A percentile compares a stretch with the other conserved stretches of the same genome.
Evolutionary conservation across 1,140 invertebrate genomes (phyloP).

Genomic region (Amyelois transitella): DNA sequence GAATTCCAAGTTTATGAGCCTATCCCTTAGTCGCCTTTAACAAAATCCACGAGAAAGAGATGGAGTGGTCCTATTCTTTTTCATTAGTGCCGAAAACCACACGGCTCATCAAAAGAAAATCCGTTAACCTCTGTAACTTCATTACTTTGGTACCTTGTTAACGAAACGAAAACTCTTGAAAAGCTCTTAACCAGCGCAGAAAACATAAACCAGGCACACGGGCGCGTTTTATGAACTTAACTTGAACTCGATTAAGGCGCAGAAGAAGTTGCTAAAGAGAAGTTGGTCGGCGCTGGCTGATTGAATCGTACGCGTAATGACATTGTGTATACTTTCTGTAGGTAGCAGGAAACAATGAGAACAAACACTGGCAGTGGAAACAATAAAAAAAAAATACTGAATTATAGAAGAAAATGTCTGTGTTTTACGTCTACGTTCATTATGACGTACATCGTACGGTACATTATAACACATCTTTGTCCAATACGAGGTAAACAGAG

Average conservation of each 20-base stretch:
- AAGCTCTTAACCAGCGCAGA: conserved; percentile 47
- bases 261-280: conserved; percentile 38
- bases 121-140: neutral
- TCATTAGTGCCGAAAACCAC: no score
- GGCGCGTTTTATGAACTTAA: conserved; percentile 63
- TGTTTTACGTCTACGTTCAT: no score
- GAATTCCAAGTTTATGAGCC: no score
- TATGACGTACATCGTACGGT: no score
- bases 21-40: no score
- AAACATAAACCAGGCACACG: conserved; percentile 54
- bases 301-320: conserved; percentile 30
- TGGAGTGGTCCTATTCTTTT: no score
- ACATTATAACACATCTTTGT: no score
- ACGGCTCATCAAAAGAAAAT: no score
- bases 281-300: conserved; percentile 32
- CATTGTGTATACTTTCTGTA: neutral
- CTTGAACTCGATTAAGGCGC: conserved; percentile 52
- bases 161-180: conserved; percentile 41
- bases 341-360: neutral
- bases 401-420: no score
- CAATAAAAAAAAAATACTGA: no score
- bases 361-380: neutral
- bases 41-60: no score
- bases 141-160: conserved; percentile 30
- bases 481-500: no score